Evolutionary conservation across 1,140 invertebrate species (phyloP), one percentile per base, ranked within the genome.

Genomic region (Heliconius hermathena): DNA sequence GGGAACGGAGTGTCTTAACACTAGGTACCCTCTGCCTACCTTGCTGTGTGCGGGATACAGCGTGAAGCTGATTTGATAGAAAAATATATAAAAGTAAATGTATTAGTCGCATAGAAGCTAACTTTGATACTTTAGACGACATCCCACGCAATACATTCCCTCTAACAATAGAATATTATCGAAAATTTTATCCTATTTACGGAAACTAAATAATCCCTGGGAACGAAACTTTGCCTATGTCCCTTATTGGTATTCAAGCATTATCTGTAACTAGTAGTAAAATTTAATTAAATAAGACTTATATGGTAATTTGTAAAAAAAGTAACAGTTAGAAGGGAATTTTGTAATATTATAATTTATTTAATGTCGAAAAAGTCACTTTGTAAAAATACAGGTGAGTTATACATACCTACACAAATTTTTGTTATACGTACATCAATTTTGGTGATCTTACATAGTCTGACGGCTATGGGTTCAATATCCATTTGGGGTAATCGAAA

Each of bases 121-220:
- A 66, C 60, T 66, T 66, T 29, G 22, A 29, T 66, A 66, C 9
- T 66, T 66, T 66, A n/a, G n/a, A 66, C n/a, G 13, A 29, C 26
- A 66, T 22, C 60, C 60, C 22, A 26, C 60, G 60, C 22, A 18
- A 29, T 29, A 29, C 60, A 66, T 5, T 11, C 4, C 22, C 9
- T 13, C 26, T 66, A 66, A 66, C 13, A 66, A 66, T 66, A 66
- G 26, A 16, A 66, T 66, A 16, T 29, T 66, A 66, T 66, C 11
- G 60, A 66, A 66, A 16, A 66, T 29, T 66, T 66, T 29, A 29
- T 66, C 13, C 60, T 66, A 66, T 66, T 66, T 66, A 66, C 60
- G 22, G 60, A 66, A 66, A 29, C 60, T 29, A 66, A 29, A 66
- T 66, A 66, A 66, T 29, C 26, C 60, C 11, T 16, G 60, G 60